Evolutionary conservation across 2,113 vertebrate species (phyloP).

Genomic region (Eudyptes chrysolophus): DNA sequence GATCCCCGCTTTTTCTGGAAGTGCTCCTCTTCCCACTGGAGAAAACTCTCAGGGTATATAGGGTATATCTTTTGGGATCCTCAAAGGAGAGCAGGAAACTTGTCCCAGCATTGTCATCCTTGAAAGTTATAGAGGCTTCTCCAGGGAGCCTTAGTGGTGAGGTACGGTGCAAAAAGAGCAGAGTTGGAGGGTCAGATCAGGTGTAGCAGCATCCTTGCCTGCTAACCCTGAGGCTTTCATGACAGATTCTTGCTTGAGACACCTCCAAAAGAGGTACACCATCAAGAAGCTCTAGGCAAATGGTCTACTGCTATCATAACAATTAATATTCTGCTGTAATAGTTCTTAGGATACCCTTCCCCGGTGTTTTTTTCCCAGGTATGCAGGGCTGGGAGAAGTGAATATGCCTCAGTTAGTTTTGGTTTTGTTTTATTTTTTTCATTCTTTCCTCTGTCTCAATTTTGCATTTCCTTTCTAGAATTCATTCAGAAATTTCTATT

Average conservation of each 20-base stretch:
- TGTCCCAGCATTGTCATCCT: background rate
- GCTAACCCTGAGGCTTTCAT: background rate
- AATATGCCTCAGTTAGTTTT: background rate
- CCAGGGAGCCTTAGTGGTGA: background rate
- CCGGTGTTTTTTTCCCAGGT: background rate
- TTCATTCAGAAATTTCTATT: background rate
- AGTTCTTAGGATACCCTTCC: background rate
- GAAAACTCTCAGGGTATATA: background rate
- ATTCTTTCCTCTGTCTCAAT: background rate
- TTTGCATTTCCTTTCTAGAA: background rate
- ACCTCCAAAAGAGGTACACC: background rate
- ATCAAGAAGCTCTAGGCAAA: background rate
- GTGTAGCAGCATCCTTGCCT: background rate
- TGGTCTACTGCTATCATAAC: background rate
- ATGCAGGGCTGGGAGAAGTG: background rate
- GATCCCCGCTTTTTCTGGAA: background rate
- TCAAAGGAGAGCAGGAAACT: background rate
- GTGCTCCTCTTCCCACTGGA: background rate
- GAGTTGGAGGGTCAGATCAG: fast-evolving
- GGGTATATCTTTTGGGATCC: background rate
- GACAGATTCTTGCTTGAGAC: background rate
- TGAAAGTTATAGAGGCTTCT: background rate
- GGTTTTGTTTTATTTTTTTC: background rate
- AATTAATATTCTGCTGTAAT: background rate
- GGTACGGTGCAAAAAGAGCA: background rate